phyloP scores from a whole-genome alignment of 2,888 invertebrate genomes.

The Molanna angustata region DNA sequence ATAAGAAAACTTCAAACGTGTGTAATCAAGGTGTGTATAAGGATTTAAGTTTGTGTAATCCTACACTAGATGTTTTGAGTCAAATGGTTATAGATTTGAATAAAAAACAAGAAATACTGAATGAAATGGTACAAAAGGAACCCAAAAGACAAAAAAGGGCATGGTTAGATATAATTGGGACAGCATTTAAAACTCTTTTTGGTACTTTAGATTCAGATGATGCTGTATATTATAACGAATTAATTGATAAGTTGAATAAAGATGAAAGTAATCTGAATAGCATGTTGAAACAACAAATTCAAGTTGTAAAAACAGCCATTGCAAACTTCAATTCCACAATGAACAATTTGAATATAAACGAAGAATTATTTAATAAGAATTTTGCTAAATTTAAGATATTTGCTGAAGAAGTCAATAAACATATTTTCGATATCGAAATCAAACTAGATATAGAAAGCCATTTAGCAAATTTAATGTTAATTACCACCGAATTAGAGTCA shows the following conservation, averaged over 20 bases:
- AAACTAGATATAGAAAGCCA: conserved; percentile 26
- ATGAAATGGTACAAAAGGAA: background rate
- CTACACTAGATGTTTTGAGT: background rate
- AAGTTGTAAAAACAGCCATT: conserved; percentile 27
- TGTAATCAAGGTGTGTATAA: background rate
- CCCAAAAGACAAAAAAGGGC: background rate
- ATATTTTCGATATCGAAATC: background rate
- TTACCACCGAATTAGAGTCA: conserved; percentile 23
- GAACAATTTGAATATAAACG: conserved; percentile 26
- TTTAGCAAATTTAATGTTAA: conserved; percentile 24
- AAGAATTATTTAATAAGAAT: conserved; percentile 30
- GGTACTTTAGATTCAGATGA: conserved; percentile 16
- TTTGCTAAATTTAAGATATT: conserved; percentile 18
- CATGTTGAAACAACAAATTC: conserved; percentile 31
- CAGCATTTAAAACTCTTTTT: conserved; percentile 12
- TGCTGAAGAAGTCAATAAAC: conserved; percentile 11
- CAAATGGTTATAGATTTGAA: background rate
- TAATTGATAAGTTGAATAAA: conserved; percentile 26
- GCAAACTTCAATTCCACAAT: conserved; percentile 30
- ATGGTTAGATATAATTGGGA: conserved; percentile 3
- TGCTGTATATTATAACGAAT: conserved; percentile 26
- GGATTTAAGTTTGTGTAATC: background rate
- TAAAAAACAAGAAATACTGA: background rate
- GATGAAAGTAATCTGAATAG: conserved; percentile 24
- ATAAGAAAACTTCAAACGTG: background rate